Percentiles rank a stretch among this genome's conserved stretches.
Conservation (phyloP, 2,888 invertebrate species). For the Morinoia aosen region DNA sequence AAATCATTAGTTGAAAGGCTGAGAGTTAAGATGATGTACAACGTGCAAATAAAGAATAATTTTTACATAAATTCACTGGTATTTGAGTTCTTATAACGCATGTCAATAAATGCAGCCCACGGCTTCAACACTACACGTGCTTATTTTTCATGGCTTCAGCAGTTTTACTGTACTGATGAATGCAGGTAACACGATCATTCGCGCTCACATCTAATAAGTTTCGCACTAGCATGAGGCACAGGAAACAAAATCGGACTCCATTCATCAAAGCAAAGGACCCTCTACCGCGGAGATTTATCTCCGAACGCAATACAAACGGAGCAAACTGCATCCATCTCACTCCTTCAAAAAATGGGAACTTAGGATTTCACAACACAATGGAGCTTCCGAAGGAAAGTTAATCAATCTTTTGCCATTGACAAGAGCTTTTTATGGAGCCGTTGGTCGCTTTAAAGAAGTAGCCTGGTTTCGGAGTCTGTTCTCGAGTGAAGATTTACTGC, state of each 20-base stretch:
- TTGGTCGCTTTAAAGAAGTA: not conserved
- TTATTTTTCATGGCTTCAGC: not conserved
- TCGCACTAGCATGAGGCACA: not conserved
- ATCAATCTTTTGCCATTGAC: constrained; percentile 43
- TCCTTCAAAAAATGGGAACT: constrained; percentile 29
- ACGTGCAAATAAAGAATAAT: too few relatives aligned
- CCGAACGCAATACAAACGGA: constrained; percentile 29
- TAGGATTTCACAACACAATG: constrained; percentile 24
- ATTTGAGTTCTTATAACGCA: too few relatives aligned
- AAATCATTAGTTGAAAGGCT: too few relatives aligned
- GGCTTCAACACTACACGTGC: not conserved
- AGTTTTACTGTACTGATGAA: not conserved
- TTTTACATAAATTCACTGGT: too few relatives aligned
- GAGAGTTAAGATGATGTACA: too few relatives aligned
- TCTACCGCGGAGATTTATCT: not conserved
- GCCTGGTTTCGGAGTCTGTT: not conserved
- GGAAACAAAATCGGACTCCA: not conserved
- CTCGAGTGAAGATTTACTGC: not conserved
- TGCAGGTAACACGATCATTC: not conserved
- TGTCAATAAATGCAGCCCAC: too few relatives aligned
- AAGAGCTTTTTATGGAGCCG: constrained; percentile 30
- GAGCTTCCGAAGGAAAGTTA: constrained; percentile 37
- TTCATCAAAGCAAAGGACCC: not conserved
- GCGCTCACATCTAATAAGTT: not conserved
- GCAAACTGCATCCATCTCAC: constrained; percentile 33